phyloP scores from a whole-genome alignment of 2,113 vertebrate species.

The Urocynchramus pylzowi region DNA sequence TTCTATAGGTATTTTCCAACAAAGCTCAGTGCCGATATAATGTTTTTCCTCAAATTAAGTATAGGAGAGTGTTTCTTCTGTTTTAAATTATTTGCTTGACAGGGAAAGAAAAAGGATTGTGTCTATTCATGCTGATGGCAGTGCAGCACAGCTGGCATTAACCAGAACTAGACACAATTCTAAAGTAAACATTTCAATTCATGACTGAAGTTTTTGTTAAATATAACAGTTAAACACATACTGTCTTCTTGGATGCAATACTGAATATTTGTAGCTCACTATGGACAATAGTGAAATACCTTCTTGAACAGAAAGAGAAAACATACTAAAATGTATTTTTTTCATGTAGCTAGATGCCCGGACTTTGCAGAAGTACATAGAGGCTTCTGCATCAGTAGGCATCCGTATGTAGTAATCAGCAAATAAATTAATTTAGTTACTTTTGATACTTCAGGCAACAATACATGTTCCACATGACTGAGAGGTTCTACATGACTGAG shows the following conservation, averaged over 20 bases:
- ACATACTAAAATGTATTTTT: not conserved
- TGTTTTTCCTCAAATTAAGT: conserved; percentile 10
- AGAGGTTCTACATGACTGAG: not conserved
- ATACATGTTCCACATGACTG: not conserved
- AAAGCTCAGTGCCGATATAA: not conserved
- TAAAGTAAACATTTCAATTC: not conserved
- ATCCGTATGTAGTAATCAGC: not conserved
- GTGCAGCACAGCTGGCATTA: not conserved
- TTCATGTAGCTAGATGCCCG: not conserved
- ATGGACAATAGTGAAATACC: not conserved
- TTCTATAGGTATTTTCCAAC: not conserved
- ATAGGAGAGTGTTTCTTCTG: not conserved
- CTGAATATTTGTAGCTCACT: not conserved
- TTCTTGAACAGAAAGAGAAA: not conserved
- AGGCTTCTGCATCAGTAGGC: too few relatives aligned
- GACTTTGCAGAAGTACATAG: not conserved
- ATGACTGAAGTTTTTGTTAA: not conserved
- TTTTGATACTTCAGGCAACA: not conserved
- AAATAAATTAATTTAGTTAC: not conserved
- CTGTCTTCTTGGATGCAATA: not conserved
- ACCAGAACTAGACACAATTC: not conserved
- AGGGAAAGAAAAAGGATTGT: not conserved
- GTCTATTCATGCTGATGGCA: not conserved
- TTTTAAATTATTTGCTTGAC: not conserved
- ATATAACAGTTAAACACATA: not conserved